These are phyloP conservation scores for Scatophagus argus DNA, from an alignment of 2,113 vertebrate species.

Conservation along the genomic window DNA sequence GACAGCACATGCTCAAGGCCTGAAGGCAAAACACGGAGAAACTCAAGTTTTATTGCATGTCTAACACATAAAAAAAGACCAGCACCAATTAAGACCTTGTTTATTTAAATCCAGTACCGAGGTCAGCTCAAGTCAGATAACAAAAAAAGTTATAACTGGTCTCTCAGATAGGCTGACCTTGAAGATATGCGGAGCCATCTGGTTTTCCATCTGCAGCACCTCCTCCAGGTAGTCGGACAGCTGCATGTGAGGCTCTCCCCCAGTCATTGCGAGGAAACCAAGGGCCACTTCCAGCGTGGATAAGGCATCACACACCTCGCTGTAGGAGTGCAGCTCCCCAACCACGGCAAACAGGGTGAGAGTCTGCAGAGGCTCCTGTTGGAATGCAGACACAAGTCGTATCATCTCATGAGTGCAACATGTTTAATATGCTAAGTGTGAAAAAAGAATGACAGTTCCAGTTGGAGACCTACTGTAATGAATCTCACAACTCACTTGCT, in stretches of 20 bases:
- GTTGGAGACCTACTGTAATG: neutral
- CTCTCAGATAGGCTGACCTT: slow-evolving; percentile 83
- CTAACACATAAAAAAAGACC: neutral
- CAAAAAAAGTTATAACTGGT: neutral
- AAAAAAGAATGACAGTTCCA: neutral
- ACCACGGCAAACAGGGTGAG: slow-evolving; percentile 80
- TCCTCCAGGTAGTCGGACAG: slow-evolving; percentile 87
- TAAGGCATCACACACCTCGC: slow-evolving; percentile 93
- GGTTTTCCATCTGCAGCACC: slow-evolving; percentile 89
- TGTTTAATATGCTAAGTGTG: neutral
- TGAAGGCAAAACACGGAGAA: slow-evolving; percentile 62
- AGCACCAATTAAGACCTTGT: neutral
- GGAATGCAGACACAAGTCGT: neutral
- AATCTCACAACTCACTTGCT: slow-evolving; percentile 84
- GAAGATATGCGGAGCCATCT: slow-evolving; percentile 84
- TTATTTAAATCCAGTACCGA: neutral
- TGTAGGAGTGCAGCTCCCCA: slow-evolving; percentile 91
- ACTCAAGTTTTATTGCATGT: neutral
- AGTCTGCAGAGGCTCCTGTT: slow-evolving; percentile 86
- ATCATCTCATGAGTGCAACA: neutral
- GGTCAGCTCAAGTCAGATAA: neutral
- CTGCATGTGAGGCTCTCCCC: slow-evolving; percentile 84
- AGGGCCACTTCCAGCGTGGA: slow-evolving; percentile 87
- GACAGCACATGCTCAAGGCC: slow-evolving; percentile 86
- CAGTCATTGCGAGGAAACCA: slow-evolving; percentile 92